Conservation (phyloP, 1,140 invertebrate species). For the Chironomus tepperi region DNA sequence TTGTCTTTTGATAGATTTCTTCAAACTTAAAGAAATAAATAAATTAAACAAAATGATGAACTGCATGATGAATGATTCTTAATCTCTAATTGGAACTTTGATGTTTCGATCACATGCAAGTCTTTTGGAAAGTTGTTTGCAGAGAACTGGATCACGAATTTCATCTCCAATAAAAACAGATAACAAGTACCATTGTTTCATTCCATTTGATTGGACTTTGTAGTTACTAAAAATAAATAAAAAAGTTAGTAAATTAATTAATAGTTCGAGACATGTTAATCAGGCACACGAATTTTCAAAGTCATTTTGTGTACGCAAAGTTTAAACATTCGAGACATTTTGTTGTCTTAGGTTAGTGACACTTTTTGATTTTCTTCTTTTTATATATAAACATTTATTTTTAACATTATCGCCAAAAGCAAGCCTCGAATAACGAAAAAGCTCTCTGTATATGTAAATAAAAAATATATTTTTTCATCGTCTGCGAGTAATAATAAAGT, state of each 20-base stretch:
- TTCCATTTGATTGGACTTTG: constrained; percentile 57
- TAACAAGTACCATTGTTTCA: constrained; percentile 69
- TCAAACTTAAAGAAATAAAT: neutral
- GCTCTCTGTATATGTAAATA: too few relatives aligned
- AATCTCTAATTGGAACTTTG: constrained; percentile 23
- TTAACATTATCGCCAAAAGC: neutral
- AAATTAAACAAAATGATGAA: neutral
- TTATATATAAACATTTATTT: neutral
- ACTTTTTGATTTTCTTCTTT: neutral
- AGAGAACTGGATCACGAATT: constrained; percentile 63
- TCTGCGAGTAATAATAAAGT: too few relatives aligned
- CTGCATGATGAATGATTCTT: neutral
- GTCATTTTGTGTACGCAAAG: neutral
- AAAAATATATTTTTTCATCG: too few relatives aligned
- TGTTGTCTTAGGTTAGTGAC: neutral
- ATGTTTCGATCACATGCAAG: constrained; percentile 36
- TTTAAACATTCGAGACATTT: neutral
- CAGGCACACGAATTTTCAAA: neutral
- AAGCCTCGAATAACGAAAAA: neutral
- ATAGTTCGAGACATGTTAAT: neutral
- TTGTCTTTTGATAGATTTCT: neutral
- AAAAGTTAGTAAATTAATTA: constrained; percentile 18
- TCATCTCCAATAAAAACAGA: constrained; percentile 76
- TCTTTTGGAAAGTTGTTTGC: constrained; percentile 65
- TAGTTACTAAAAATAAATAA: constrained; percentile 53